These are phyloP conservation scores for Charina bottae DNA, from an alignment of 2,113 vertebrate genomes.

Conservation along the genomic window DNA sequence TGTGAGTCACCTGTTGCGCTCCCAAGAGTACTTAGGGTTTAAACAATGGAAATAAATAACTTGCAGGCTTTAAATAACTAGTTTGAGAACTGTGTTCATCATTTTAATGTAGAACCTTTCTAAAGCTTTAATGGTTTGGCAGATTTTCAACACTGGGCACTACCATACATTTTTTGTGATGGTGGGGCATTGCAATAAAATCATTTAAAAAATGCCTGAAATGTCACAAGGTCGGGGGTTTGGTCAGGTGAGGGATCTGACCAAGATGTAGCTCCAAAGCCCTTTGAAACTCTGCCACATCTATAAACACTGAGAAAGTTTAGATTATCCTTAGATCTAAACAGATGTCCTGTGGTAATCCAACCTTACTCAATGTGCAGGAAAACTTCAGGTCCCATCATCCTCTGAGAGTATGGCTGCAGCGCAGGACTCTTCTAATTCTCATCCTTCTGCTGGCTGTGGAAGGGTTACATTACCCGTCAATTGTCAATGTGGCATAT, in stretches of 20 bases:
- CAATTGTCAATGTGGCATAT: neutral
- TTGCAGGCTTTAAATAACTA: neutral
- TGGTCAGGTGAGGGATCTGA: neutral
- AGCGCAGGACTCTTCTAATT: neutral
- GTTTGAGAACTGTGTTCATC: neutral
- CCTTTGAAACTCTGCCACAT: neutral
- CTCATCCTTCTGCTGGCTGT: neutral
- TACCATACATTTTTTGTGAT: neutral
- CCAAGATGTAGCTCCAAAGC: neutral
- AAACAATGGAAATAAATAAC: neutral
- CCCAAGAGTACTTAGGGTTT: neutral
- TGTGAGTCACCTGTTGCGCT: neutral
- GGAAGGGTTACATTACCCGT: too few species aligned
- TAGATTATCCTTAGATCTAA: neutral
- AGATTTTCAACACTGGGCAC: neutral
- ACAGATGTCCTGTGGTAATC: neutral
- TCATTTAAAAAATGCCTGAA: neutral
- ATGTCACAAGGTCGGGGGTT: neutral
- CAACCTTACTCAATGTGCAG: neutral
- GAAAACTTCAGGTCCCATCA: neutral
- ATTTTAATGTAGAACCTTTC: neutral
- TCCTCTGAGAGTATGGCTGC: neutral
- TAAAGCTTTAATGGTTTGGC: neutral
- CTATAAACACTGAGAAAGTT: neutral
- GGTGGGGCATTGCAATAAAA: neutral